phyloP scores from a whole-genome alignment of 2,113 vertebrate species.

The Heterocephalus glaber region DNA sequence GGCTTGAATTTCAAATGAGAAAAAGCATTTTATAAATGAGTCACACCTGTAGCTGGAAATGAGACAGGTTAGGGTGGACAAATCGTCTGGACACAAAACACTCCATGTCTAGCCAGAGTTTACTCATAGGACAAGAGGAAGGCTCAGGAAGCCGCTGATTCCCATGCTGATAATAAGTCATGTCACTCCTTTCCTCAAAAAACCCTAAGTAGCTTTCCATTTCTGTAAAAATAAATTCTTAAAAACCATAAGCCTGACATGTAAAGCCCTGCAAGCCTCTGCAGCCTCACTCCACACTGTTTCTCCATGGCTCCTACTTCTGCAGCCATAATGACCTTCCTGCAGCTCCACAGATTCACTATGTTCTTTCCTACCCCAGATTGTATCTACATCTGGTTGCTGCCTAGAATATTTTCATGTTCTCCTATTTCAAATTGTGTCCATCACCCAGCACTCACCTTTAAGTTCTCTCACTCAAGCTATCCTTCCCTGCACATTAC shows the following conservation, averaged over 20 bases:
- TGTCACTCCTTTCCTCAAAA: slow-evolving; percentile 43
- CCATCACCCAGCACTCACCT: background rate
- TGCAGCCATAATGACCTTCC: background rate
- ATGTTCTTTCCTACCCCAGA: background rate
- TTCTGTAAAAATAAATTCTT: background rate
- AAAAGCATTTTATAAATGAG: slow-evolving; percentile 72
- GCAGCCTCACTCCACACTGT: background rate
- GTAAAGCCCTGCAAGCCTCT: background rate
- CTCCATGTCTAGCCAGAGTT: background rate
- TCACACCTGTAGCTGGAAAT: slow-evolving; percentile 69
- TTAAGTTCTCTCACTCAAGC: background rate
- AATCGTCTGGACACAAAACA: slow-evolving; percentile 50
- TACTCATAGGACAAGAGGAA: slow-evolving; percentile 17
- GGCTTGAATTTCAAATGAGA: slow-evolving; percentile 74
- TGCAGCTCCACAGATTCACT: background rate
- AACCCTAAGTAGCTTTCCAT: slow-evolving; percentile 61
- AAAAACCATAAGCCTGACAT: background rate
- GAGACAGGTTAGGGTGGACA: slow-evolving; percentile 56
- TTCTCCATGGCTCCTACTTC: background rate
- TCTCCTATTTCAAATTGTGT: background rate
- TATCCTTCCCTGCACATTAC: background rate
- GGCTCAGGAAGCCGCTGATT: slow-evolving; percentile 26
- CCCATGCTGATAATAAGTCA: slow-evolving; percentile 58
- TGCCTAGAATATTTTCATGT: background rate
- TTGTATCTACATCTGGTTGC: background rate